Base-by-base conservation (phyloP, 2,888 invertebrate genomes). In the Limnephilus marmoratus region DNA sequence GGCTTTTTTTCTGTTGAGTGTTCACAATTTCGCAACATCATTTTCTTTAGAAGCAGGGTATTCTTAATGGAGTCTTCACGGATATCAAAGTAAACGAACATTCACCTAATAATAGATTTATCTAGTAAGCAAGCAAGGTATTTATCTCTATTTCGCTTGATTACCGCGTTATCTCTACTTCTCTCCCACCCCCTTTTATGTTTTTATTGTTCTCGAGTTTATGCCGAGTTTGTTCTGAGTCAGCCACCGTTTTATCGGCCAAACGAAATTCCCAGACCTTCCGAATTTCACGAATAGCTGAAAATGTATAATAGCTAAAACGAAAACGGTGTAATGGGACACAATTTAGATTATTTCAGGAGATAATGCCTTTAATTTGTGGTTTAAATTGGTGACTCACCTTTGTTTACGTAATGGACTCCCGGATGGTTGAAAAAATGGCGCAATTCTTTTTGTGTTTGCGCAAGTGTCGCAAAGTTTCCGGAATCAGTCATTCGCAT, bases 41-140 rank as follows among this genome's bases (percentile, higher is more conserved):
- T 24, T 18, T 24, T 68, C 68, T 68, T 68, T n/a, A 24, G 68
- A 7, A n/a, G 68, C 68, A n/a, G 5, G n/a, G 24, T 9, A 68
- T 68, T 68, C n/a, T 24, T 7, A 34, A 15, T 37, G 82, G 82
- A 13, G 82, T 15, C 34, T 7, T 83, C 34, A 18, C 82, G 82
- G 34, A 37, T 83, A 12, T 34, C 82, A 83, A 29, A 83, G 82
- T 83, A 83, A 83, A 83, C 82, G 15, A 83, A 83, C 82, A 83
- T 37, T 83, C 34, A 34, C 82, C 82, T 83, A 34, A 18, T 34
- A 83, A 83, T 83, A 83, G 82, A 34, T 37, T 68, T 68, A 68
- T 68, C 68, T 68, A 68, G 68, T 68, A 1, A 24, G 68, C 68
- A 24, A n/a, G 68, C 68, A 68, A 68, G 68, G 9, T n/a, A 68